Evolutionary conservation across 2,888 invertebrate genomes (phyloP), one percentile per base, ranked within the genome.

Genomic region (Drosophila imparisetae): DNA sequence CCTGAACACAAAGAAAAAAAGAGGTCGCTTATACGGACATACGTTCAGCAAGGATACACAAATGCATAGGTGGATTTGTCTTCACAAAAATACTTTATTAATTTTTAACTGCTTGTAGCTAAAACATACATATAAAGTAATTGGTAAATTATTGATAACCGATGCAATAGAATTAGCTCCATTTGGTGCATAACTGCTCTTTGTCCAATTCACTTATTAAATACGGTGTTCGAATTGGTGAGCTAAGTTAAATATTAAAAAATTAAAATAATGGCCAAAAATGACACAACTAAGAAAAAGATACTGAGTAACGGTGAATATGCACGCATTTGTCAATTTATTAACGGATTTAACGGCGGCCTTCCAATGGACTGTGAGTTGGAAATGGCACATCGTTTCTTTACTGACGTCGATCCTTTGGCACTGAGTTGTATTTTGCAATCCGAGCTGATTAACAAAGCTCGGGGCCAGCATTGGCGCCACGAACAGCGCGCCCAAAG

Each of bases 391-490:
- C 92, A 94, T 70, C 94, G 94, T 73, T 64, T 70, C 13, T 96
- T 95, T 90, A 93, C 94, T 66, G 92, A 94, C 52, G 91, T 96
- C 62, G 94, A 94, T 55, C 91, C 94, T 52, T 92, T 94, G 60
- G 95, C 96, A 0, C 86, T 97, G 42, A 95, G 95, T 62, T 96
- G 96, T 90, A 96, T 97, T 80, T 91, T 96, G 66, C 94, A 95
- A 32, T 93, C 95, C 52, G 94, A 96, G 83, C 94, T 95, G 53
- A 95, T 95, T 89, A 94, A 94, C 81, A 94, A 94, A 69, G 95
- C 95, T 94, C 96, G 95, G 90, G 92, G 93, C 15, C 95, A 94
- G 70, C 95, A 96, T 88, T 93, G 94, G 75, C 95, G 94, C 81
- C 94, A 95, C 40, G 95, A 95, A 59, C 93, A 94, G 11, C 94